Conservation (phyloP, 2,113 vertebrate genomes). For the Engraulis encrasicolus region DNA sequence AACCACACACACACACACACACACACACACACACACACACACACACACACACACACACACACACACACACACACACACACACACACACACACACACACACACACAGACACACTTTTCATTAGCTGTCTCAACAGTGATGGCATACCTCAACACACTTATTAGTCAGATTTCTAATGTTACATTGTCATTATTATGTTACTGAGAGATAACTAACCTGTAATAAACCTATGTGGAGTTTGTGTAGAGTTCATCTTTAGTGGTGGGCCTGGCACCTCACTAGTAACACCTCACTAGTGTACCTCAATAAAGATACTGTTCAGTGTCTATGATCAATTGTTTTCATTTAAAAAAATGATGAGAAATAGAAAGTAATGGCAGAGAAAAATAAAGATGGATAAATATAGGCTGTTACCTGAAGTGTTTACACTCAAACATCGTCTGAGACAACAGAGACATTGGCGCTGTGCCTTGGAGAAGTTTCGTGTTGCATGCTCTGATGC, state of each 20-base stretch:
- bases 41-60: not conserved
- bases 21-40: not conserved
- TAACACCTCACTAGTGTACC: not conserved
- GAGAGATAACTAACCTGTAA: not conserved
- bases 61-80: not conserved
- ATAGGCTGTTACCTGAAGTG: not conserved
- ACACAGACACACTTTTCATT: not conserved
- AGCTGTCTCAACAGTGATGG: not conserved
- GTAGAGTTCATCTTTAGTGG: not conserved
- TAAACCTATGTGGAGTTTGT: not conserved
- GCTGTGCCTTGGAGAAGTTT: not conserved
- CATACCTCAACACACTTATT: not conserved
- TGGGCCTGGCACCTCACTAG: not conserved
- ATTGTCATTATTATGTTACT: too few relatives aligned
- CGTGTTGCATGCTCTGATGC: not conserved
- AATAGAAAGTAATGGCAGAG: not conserved
- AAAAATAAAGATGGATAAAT: not conserved
- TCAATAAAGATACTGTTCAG: not conserved
- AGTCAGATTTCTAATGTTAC: too few relatives aligned
- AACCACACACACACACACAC: not conserved
- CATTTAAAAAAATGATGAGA: not conserved
- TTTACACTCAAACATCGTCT: not conserved
- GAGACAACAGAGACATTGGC: not conserved
- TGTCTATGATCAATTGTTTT: not conserved
- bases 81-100: not conserved